Base-by-base conservation (phyloP, 2,797 vertebrate genomes). In the Pogonophryne albipinna region DNA sequence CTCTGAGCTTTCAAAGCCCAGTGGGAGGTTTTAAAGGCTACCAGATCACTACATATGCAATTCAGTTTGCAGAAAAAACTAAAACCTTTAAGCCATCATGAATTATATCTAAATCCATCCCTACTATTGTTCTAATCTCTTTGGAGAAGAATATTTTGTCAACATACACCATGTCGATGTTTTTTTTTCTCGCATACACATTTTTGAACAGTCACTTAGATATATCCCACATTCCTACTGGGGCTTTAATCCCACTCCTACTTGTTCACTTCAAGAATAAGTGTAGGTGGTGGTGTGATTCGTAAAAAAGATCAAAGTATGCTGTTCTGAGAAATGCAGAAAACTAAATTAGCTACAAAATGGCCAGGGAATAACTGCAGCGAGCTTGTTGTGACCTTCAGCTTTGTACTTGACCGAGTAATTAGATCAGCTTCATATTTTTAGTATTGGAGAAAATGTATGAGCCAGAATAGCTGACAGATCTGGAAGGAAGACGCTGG, bases 221-320 rank as follows among this genome's bases (percentile, higher is more conserved):
- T 57, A 74, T 50, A 79, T 57, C 23, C 60, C 64, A 56, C 56
- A 27, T 59, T 69, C 53, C 63, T 70, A 72, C 60, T 23, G 44
- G 23, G 56, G 56, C 81, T 89, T 87, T 84, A 78, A 84, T 89
- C 83, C 83, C 57, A 59, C 79, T 73, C 86, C 82, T 82, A 82
- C 82, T 66, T 55, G 23, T 78, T 70, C 75, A 59, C 78, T 65
- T 44, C 34, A 57, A 80, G 74, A 64, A 64, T 47, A 34, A 58
- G 67, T 10, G 84, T 90, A 87, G 86, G 86, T 19, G 77, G 84
- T 20, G 77, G 46, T 87, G 71, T 51, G 78, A 85, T 87, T 85
- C 74, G 76, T 76, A 61, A 80, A 9, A 66, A 77, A 85, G 61
- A 88, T 87, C 75, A 84, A 88, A 89, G 77, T 74, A 59, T 0